Conservation (phyloP, 2,113 vertebrate genomes). For the Puffinus mauretanicus region DNA sequence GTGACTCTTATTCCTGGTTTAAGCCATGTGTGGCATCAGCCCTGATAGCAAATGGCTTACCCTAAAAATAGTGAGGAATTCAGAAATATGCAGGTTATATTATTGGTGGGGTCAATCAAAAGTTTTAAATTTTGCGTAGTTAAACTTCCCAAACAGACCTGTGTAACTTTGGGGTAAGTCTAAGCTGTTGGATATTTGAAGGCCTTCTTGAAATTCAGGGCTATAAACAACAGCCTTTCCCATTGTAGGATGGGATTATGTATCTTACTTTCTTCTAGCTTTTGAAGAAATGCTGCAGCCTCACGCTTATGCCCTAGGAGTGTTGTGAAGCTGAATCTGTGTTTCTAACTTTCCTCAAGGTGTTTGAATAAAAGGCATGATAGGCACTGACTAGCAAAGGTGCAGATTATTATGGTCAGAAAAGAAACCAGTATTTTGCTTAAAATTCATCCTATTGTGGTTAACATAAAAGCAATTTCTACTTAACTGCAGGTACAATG, state of each 20-base stretch:
- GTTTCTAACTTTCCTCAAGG: background rate
- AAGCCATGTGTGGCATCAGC: background rate
- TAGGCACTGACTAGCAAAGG: background rate
- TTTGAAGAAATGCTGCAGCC: background rate
- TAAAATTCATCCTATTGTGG: background rate
- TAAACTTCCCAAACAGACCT: background rate
- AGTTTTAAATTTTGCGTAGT: background rate
- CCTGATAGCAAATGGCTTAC: background rate
- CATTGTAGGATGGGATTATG: background rate
- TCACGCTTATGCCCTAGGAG: background rate
- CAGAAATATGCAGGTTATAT: background rate
- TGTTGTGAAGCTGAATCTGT: background rate
- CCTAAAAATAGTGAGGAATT: background rate
- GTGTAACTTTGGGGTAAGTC: fast-evolving
- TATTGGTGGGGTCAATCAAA: background rate
- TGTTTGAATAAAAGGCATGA: background rate
- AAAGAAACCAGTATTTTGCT: background rate
- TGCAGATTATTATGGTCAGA: background rate
- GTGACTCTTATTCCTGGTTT: background rate
- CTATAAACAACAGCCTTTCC: background rate
- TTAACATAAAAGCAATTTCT: background rate
- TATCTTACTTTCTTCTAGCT: background rate
- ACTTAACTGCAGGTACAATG: background rate
- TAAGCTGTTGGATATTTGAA: background rate
- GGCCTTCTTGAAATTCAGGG: background rate